Evolutionary conservation across 2,113 vertebrate species (phyloP), one percentile per base, ranked within the genome.

Genomic region (Chamaetylas fuelleborni): DNA sequence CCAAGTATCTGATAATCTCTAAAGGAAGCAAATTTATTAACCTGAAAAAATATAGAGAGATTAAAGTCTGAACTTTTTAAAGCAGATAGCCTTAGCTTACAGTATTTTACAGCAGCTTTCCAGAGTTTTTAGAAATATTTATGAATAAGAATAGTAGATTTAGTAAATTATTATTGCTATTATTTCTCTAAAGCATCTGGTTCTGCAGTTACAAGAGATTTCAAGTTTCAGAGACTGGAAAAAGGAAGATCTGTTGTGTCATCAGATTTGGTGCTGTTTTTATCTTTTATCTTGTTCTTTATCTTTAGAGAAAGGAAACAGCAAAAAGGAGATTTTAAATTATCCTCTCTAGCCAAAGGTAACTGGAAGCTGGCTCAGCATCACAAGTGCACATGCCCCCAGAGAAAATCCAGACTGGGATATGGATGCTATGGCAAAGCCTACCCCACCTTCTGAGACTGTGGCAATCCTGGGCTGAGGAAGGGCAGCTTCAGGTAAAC

Each of bases 381-480:
- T 16, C 16, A 38, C 14, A 64, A 50, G 28, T 2, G 0, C 20
- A 10, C 42, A 6, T 10, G 8, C 5, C 31, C 8, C 11, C 2
- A 38, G 67, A 90, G 34, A 11, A 79, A 82, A 88, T 67, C 6
- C 36, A 53, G 14, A 65, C 20, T 23, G 31, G 14, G 31, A 36
- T 60, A 40, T 31, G 22, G 19, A 43, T 64, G 31, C 43, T 53
- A 34, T 80, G 16, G 47, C 31, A 53, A 77, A 50, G 14, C 18
- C 48, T 83, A 23, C 24, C 31, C 11, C 23, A 60, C 3, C 43
- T 71, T 38, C 28, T 65, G n/a, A 67, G 34, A 19, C 36, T 50
- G 20, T 43, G 60, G 14, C 0, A 2, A 12, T 51, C 1, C 2
- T 0, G 0, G 11, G 0, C 3, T 64, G 47, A 50, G 15, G 34